phyloP scores from a whole-genome alignment of 1,140 invertebrate genomes.

The Leptinotarsa undecemlineata region DNA sequence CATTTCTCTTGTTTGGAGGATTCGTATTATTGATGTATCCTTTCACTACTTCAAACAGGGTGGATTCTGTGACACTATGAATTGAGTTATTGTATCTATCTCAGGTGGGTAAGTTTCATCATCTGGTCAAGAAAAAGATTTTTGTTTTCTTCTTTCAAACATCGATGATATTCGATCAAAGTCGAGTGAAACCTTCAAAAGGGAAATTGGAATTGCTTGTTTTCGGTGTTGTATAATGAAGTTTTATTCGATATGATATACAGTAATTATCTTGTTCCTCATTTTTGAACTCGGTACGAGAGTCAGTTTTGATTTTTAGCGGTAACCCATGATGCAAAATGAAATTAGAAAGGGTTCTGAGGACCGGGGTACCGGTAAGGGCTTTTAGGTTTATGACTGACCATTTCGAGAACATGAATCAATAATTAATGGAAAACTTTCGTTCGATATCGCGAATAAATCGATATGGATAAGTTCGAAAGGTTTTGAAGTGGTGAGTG shows the following conservation, averaged over 20 bases:
- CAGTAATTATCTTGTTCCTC: background rate
- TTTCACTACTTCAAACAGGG: background rate
- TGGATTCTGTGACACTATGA: conserved; percentile 33
- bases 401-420: conserved; percentile 49
- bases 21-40: background rate
- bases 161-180: conserved; percentile 41
- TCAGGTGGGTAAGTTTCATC: conserved; percentile 28
- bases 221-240: conserved; percentile 24
- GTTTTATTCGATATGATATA: background rate
- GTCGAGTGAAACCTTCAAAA: conserved; percentile 39
- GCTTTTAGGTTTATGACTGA: conserved; percentile 40
- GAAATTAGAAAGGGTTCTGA: conserved; percentile 33
- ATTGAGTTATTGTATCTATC: conserved; percentile 41
- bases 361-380: conserved; percentile 29
- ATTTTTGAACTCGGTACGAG: conserved; percentile 37
- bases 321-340: conserved; percentile 36
- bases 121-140: conserved; percentile 25
- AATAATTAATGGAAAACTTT: conserved; percentile 44
- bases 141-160: conserved; percentile 30
- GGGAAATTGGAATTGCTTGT: conserved; percentile 37
- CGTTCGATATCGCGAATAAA: conserved; percentile 38
- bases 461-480: conserved; percentile 48
- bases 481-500: conserved; percentile 32
- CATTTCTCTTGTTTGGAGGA: background rate
- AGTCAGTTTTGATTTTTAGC: conserved; percentile 33